Percentiles rank a stretch among this genome's conserved stretches.
Evolutionary conservation across 2,888 invertebrate genomes (phyloP).

Genomic region (Machimus rusticus): DNA sequence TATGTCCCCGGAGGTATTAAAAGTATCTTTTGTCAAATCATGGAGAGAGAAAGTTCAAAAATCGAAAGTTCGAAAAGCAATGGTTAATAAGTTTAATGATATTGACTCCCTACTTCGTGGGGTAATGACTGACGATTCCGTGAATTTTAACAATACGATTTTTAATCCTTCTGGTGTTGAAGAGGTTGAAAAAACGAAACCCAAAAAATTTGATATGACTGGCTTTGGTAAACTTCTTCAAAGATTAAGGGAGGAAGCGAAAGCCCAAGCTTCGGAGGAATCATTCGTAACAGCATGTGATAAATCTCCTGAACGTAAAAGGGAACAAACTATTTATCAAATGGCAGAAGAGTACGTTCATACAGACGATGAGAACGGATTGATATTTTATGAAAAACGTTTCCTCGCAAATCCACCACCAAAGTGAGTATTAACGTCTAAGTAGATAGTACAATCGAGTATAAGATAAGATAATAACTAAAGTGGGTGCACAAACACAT

Average conservation of each 20-base stretch:
- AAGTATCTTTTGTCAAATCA: conserved; percentile 55
- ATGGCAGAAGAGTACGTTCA: conserved; percentile 80
- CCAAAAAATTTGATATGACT: conserved; percentile 45
- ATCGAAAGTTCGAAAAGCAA: conserved; percentile 54
- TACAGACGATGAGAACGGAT: conserved; percentile 74
- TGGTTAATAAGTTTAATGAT: conserved; percentile 55
- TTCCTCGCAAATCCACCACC: conserved; percentile 59
- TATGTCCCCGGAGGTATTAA: conserved; percentile 49
- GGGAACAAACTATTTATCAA: conserved; percentile 56
- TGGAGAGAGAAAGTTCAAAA: conserved; percentile 61
- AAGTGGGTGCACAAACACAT: not conserved
- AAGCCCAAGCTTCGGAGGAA: conserved; percentile 48
- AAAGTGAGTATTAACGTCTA: not conserved
- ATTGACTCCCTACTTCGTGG: conserved; percentile 56
- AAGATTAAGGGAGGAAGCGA: conserved; percentile 50
- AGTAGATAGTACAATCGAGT: not conserved
- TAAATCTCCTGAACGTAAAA: conserved; percentile 50
- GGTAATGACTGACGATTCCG: conserved; percentile 55
- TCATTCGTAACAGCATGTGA: conserved; percentile 54
- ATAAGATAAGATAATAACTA: not conserved
- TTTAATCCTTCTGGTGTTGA: conserved; percentile 47
- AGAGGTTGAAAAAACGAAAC: conserved; percentile 42
- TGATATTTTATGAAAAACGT: conserved; percentile 74
- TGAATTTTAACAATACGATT: conserved; percentile 54
- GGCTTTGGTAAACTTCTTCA: conserved; percentile 53